Conservation (phyloP, 2,888 invertebrate species). For the Pinctada fucata region DNA sequence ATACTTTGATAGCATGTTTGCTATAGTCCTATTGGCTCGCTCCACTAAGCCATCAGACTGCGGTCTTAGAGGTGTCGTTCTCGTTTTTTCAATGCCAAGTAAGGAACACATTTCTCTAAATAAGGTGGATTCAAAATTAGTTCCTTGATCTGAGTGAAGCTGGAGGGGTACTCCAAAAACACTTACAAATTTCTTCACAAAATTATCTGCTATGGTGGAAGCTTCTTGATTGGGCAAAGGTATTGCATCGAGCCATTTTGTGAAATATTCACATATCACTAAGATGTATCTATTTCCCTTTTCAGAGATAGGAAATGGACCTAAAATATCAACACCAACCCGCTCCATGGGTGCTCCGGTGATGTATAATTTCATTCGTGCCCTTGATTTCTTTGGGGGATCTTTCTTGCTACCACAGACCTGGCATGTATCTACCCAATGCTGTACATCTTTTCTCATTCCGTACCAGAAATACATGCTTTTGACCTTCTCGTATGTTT, state of each 20-base stretch:
- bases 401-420: conserved; percentile 26
- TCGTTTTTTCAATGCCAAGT: conserved; percentile 26
- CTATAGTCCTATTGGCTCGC: conserved; percentile 19
- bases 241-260: too few relatives aligned
- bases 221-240: too few relatives aligned
- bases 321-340: too few relatives aligned
- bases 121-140: conserved; percentile 34
- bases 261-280: too few relatives aligned
- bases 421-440: conserved; percentile 24
- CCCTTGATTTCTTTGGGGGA: conserved; percentile 21
- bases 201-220: too few relatives aligned
- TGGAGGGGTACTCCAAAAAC: not conserved
- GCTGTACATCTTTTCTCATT: conserved; percentile 23
- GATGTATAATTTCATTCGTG: too few relatives aligned
- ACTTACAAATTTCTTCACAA: too few relatives aligned
- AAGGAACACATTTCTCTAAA: conserved; percentile 33
- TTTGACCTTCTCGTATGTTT: not conserved
- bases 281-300: too few relatives aligned
- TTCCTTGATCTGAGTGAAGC: conserved; percentile 35
- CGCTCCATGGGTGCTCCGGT: too few relatives aligned
- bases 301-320: too few relatives aligned
- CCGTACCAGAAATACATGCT: conserved; percentile 24
- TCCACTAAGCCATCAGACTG: conserved; percentile 45
- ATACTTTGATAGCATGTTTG: conserved; percentile 33
- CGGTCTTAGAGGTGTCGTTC: conserved; percentile 37